phyloP scores from a whole-genome alignment of 2,888 invertebrate genomes.

The Steinernema carpocapsae region DNA sequence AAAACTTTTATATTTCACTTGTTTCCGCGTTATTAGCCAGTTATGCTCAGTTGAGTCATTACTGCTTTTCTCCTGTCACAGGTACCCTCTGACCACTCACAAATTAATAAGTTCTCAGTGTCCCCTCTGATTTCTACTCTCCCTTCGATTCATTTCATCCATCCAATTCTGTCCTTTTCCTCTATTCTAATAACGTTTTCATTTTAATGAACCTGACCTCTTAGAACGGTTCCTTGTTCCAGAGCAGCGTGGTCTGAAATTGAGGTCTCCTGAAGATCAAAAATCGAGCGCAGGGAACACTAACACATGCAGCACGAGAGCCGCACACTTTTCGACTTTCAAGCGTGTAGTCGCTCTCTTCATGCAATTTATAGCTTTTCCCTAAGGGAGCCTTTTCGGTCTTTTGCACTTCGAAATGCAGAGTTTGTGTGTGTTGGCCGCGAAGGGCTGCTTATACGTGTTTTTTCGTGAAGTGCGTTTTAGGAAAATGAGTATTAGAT shows the following conservation, averaged over 20 bases:
- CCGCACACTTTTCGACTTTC: not conserved
- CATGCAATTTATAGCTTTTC: not conserved
- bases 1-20: too few relatives aligned
- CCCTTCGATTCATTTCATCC: too few relatives aligned
- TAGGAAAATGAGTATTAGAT: not conserved
- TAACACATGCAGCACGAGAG: not conserved
- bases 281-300: not conserved
- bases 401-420: not conserved
- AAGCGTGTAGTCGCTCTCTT: not conserved
- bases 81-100: too few relatives aligned
- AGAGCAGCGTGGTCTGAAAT: too few relatives aligned
- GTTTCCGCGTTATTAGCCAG: too few relatives aligned
- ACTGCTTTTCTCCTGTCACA: too few relatives aligned
- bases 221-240: too few relatives aligned
- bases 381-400: not conserved
- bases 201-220: too few relatives aligned
- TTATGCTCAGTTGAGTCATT: too few relatives aligned
- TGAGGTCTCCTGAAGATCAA: not conserved
- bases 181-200: too few relatives aligned
- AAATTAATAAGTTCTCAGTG: too few relatives aligned
- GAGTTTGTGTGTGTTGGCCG: not conserved
- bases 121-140: too few relatives aligned
- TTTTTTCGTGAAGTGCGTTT: not conserved
- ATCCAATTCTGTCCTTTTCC: not conserved
- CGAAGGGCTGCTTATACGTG: not conserved